Conservation (phyloP, 2,888 invertebrate genomes). For the Melinaea marsaeus region DNA sequence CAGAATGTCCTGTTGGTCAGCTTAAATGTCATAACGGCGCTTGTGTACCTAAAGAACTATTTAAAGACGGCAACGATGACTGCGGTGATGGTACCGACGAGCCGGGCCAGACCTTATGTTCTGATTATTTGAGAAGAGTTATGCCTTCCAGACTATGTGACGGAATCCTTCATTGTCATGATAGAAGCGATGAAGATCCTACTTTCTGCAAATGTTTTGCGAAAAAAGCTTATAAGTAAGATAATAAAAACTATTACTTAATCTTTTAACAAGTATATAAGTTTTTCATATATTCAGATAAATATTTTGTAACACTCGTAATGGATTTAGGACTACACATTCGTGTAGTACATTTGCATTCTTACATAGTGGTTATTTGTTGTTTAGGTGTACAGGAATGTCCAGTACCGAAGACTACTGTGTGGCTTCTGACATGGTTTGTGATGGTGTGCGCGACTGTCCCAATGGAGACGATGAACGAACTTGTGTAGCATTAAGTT, state of each 20-base stretch:
- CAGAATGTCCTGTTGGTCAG: constrained; percentile 81
- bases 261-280: not conserved
- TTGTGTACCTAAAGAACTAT: constrained; percentile 83
- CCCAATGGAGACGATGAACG: constrained; percentile 85
- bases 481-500: constrained; percentile 74
- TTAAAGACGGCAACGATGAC: constrained; percentile 82
- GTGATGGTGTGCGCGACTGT: constrained; percentile 86
- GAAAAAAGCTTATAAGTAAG: constrained; percentile 54
- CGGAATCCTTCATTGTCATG: constrained; percentile 85
- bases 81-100: constrained; percentile 87
- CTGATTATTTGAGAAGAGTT: constrained; percentile 82
- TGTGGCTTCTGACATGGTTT: constrained; percentile 84
- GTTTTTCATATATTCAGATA: too few relatives aligned
- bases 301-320: too few relatives aligned
- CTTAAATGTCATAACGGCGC: constrained; percentile 82
- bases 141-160: constrained; percentile 85
- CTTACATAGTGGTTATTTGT: too few relatives aligned
- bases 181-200: constrained; percentile 86
- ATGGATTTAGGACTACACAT: too few relatives aligned
- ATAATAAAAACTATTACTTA: constrained; percentile 11
- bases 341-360: too few relatives aligned
- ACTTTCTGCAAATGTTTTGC: constrained; percentile 80
- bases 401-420: constrained; percentile 68
- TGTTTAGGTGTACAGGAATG: constrained; percentile 51
- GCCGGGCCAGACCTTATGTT: constrained; percentile 78